Base-by-base conservation (phyloP, 2,113 vertebrate species). In the Probosciger aterrimus region DNA sequence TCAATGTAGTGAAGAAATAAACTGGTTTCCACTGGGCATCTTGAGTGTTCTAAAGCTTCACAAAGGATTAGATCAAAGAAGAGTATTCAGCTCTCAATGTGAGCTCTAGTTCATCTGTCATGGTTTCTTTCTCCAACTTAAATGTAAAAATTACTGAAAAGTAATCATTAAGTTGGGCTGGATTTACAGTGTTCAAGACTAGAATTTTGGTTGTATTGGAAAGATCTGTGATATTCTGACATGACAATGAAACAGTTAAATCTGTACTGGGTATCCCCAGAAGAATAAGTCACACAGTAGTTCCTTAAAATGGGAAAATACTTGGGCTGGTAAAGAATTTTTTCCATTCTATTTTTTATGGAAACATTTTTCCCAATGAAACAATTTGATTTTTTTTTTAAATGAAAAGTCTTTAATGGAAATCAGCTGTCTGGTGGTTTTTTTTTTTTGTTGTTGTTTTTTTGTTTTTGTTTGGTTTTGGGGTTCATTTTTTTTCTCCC, bases 241-340 rank as follows among this genome's bases (percentile, higher is more conserved):
- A 53, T 6, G 20, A 23, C 14, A 94, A 39, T 11, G 46, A 69
- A 90, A 59, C 6, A 64, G 92, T 95, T 96, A 95, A 88, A 74
- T 37, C n/a, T 82, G 5, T 74, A 41, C 33, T 70, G 79, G 6
- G 4, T 75, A 67, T 86, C 59, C 92, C 82, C 85, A 71, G 69
- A 92, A 86, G 90, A 83, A 59, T 39, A 84, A 93, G 17, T 43
- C 33, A 47, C 73, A 92, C 24, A 1, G 3, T 46, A 67, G 19
- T 85, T 63, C n/a, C 77, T 74, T 83, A 55, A 94, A 96, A 94
- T 81, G 50, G 82, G 55, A 86, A 91, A 94, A 90, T 86, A 74
- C 74, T 93, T 93, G 79, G 50, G 30, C 46, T 71, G 68, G 46
- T 47, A 85, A 80, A 80, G 4, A 4, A 49, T 63, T 82, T 95